Evolutionary conservation across 2,113 vertebrate genomes (phyloP).

Genomic region (Piaya cayana): DNA sequence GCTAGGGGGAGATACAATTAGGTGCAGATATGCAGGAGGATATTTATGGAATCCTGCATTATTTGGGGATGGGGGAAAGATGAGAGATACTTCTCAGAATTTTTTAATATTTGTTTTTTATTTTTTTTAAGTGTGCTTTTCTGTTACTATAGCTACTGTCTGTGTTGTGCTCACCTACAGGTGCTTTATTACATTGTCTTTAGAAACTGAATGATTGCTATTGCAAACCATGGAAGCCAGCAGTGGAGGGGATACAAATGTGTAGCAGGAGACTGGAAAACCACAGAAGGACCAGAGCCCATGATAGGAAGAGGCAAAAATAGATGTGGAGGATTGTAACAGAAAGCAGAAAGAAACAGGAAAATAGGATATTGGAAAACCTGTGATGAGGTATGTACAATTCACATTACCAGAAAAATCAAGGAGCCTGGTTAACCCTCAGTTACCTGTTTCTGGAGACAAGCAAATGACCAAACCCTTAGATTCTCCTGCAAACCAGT

Average conservation of each 20-base stretch:
- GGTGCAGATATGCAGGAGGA: not conserved
- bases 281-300: fast-evolving
- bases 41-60: not conserved
- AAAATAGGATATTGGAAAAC: not conserved
- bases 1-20: not conserved
- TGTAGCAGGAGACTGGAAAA: not conserved
- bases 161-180: not conserved
- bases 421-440: not conserved
- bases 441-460: not conserved
- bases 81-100: not conserved
- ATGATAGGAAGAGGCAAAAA: not conserved
- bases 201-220: not conserved
- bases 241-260: not conserved
- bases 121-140: not conserved
- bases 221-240: not conserved
- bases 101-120: not conserved
- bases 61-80: not conserved
- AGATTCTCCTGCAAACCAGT: not conserved
- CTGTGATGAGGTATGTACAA: not conserved
- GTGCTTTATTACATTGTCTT: not conserved
- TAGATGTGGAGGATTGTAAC: not conserved
- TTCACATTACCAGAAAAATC: not conserved
- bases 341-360: not conserved
- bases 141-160: constrained; percentile 55
- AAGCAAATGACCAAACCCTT: not conserved